Conservation (phyloP, 2,888 invertebrate genomes). For the Parthenolecanium corni region DNA sequence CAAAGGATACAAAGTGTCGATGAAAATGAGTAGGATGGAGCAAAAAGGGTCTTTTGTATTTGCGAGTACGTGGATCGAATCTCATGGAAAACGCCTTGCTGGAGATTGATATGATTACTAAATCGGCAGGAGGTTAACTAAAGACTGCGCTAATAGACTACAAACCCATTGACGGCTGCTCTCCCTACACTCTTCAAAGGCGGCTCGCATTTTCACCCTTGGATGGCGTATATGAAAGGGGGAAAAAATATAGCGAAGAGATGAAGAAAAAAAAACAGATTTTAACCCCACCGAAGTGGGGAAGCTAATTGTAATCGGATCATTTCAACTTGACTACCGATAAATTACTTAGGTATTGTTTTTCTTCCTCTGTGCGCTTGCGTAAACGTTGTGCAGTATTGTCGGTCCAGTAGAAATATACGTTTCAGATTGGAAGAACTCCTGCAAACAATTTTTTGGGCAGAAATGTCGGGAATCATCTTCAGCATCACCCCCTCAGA, state of each 20-base stretch:
- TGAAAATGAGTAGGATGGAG: too few species aligned
- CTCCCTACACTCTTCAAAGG: constrained; percentile 2
- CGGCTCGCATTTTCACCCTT: too few species aligned
- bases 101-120: constrained; percentile 27
- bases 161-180: constrained; percentile 15
- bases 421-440: too few species aligned
- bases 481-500: too few species aligned
- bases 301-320: constrained; percentile 22
- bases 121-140: constrained; percentile 27
- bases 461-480: too few species aligned
- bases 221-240: not conserved
- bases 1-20: not conserved
- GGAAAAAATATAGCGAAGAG: not conserved
- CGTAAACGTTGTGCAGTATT: not conserved
- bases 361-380: not conserved
- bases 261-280: not conserved
- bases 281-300: not conserved
- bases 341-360: not conserved
- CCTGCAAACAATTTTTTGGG: too few species aligned
- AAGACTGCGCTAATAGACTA: constrained; percentile 26
- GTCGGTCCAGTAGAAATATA: not conserved
- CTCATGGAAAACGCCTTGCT: constrained; percentile 14
- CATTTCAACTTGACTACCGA: constrained; percentile 10
- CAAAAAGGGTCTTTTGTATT: constrained; percentile 18
- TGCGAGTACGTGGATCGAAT: constrained; percentile 20